These are phyloP conservation scores for Aleiodes leptofemur DNA, from an alignment of 2,888 invertebrate species.

Conservation along the genomic window DNA sequence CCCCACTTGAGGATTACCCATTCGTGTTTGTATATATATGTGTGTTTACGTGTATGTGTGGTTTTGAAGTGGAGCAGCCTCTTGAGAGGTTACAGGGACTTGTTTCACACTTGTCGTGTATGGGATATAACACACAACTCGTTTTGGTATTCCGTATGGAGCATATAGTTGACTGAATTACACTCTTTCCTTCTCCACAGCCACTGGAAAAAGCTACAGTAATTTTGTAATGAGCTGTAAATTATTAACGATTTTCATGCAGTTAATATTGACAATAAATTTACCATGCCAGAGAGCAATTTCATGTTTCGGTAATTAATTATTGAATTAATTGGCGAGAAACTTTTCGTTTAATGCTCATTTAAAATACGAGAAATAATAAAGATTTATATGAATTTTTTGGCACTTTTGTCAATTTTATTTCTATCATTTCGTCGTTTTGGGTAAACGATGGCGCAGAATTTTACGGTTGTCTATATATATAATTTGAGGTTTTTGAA, in stretches of 20 bases:
- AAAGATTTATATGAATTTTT: too few species aligned
- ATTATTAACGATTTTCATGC: too few species aligned
- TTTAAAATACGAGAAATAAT: too few species aligned
- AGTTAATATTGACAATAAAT: too few species aligned
- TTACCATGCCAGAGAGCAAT: too few species aligned
- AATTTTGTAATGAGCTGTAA: too few species aligned
- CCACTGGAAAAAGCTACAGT: too few species aligned
- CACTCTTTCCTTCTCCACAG: neutral
- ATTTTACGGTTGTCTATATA: slow-evolving; percentile 2
- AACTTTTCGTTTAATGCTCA: too few species aligned
- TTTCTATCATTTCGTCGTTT: neutral
- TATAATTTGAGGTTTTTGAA: too few species aligned
- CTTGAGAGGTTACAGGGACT: neutral
- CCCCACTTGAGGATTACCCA: slow-evolving; percentile 18
- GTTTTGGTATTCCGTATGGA: neutral
- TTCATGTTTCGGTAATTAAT: too few species aligned
- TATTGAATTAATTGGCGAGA: too few species aligned
- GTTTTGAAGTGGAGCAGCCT: slow-evolving; percentile 23
- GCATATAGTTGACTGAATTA: neutral
- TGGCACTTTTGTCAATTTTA: too few species aligned
- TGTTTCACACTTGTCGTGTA: slow-evolving; percentile 11
- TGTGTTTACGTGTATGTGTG: slow-evolving; percentile 9
- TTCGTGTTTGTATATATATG: neutral
- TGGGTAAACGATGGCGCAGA: neutral
- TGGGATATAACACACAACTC: neutral